A percentile compares a stretch with the other conserved stretches of the same genome.
Evolutionary conservation across 2,797 vertebrate species (phyloP).

Genomic region (Coendou prehensilis): DNA sequence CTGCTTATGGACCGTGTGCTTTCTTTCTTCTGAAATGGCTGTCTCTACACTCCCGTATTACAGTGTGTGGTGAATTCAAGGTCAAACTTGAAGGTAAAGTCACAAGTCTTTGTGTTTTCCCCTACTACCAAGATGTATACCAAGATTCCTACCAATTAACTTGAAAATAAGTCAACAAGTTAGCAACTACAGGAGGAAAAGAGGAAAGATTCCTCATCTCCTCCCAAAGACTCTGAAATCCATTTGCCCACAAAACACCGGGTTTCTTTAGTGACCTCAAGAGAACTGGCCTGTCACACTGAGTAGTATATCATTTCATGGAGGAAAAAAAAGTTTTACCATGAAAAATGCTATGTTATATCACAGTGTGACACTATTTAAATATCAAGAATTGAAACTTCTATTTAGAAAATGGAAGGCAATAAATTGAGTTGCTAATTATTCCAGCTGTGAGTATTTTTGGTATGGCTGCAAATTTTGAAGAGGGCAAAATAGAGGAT

Average conservation of each 20-base stretch:
- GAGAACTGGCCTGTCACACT: constrained; percentile 53
- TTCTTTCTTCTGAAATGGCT: not conserved
- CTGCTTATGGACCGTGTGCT: fast-evolving
- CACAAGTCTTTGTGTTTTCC: constrained; percentile 28
- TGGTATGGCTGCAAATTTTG: constrained; percentile 79
- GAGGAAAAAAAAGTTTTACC: constrained; percentile 59
- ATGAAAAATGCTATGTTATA: constrained; percentile 79
- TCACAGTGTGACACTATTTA: constrained; percentile 82
- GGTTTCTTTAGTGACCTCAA: constrained; percentile 58
- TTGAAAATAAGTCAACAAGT: constrained; percentile 65
- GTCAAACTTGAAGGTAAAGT: constrained; percentile 66
- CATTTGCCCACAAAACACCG: constrained; percentile 60
- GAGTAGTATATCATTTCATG: constrained; percentile 52
- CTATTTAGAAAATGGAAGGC: constrained; percentile 80
- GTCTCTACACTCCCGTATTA: not conserved
- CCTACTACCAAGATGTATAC: not conserved
- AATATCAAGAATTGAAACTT: constrained; percentile 74
- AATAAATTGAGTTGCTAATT: constrained; percentile 81
- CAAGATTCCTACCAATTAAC: constrained; percentile 66
- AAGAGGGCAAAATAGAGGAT: constrained; percentile 77
- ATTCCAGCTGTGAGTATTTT: constrained; percentile 85
- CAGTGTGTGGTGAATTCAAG: not conserved
- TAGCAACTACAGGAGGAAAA: not conserved
- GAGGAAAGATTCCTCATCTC: constrained; percentile 13
- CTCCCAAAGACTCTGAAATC: constrained; percentile 59